A percentile compares a stretch with the other conserved stretches of the same genome.
These are phyloP conservation scores for Malurus cyaneus DNA, from an alignment of 2,113 vertebrate genomes.

Conservation along the genomic window DNA sequence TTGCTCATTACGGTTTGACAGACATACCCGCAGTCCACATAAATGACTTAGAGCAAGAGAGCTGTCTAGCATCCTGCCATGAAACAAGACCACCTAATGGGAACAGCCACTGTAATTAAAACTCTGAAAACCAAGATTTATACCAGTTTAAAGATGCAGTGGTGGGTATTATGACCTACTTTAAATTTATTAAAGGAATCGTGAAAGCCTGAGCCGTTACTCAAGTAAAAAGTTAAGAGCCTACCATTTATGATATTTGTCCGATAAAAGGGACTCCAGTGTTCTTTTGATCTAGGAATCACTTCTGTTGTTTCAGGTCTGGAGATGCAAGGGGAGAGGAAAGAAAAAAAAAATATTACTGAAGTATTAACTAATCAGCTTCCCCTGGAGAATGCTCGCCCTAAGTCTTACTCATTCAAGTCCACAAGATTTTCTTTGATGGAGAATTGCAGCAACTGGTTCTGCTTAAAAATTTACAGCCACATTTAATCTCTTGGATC, in stretches of 20 bases:
- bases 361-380: slow-evolving; percentile 54
- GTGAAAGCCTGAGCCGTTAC: neutral
- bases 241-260: neutral
- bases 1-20: slow-evolving; percentile 70
- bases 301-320: slow-evolving; percentile 54
- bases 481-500: slow-evolving; percentile 57
- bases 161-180: slow-evolving; percentile 60
- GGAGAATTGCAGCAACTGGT: slow-evolving; percentile 39
- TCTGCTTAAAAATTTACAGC: slow-evolving; percentile 65
- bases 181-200: slow-evolving; percentile 40
- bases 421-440: slow-evolving; percentile 59
- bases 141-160: slow-evolving; percentile 57
- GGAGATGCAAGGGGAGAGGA: neutral
- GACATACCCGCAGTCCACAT: slow-evolving; percentile 67
- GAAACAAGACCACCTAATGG: slow-evolving; percentile 68
- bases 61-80: slow-evolving; percentile 62
- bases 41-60: slow-evolving; percentile 64
- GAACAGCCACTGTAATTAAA: slow-evolving; percentile 71
- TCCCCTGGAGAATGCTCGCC: neutral
- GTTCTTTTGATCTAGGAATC: slow-evolving; percentile 9
- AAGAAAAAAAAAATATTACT: slow-evolving; percentile 19
- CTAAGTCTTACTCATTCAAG: slow-evolving; percentile 23
- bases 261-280: neutral
- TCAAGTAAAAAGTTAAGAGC: slow-evolving; percentile 23
- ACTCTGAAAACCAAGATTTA: slow-evolving; percentile 65